Evolutionary conservation across 2,888 invertebrate species (phyloP), one percentile per base, ranked within the genome.

Genomic region (Drepanosiphum platanoidis): DNA sequence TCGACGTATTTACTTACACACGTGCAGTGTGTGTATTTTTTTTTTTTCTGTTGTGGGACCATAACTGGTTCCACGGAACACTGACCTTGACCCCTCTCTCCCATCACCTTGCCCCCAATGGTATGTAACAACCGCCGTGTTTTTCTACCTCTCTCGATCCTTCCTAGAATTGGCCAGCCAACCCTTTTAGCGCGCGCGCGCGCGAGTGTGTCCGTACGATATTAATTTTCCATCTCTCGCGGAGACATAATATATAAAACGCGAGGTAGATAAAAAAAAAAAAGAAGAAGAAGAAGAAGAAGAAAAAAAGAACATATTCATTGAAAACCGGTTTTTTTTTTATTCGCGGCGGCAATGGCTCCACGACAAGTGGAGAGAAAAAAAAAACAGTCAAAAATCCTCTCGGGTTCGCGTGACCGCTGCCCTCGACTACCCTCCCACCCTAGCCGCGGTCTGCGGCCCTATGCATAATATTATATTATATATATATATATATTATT

Each of bases 81-180:
- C 61, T 72, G 84, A 84, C 84, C 84, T 84, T 84, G 84, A 84
- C 84, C 83, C 72, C 74, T 75, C 72, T 64, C 81, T 71, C 81
- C 81, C 81, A 58, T 83, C 84, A 68, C 84, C 75, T 84, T 66
- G 83, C 27, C 46, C 30, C 32, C 74, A 27, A 34, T 46, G 74
- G 74, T 46, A 66, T 72, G 72, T 32, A 75, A 32, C 68, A 42
- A 30, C 61, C 80, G 32, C 58, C 52, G 32, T 32, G 79, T 32
- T 46, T 52, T 70, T 52, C 78, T 72, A 30, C 46, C 46, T 46
- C 72, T 46, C 80, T 70, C 5, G 27, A 46, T 64, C 64, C 11
- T 83, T 83, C 46, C 32, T 8, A 46, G 83, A 83, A 64, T 74
- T 72, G 72, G 72, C 42, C 42, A 13, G 61, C 34, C 36, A 27